These are phyloP conservation scores for Torymus aiolomorphi DNA, from an alignment of 2,888 invertebrate genomes.

Conservation along the genomic window DNA sequence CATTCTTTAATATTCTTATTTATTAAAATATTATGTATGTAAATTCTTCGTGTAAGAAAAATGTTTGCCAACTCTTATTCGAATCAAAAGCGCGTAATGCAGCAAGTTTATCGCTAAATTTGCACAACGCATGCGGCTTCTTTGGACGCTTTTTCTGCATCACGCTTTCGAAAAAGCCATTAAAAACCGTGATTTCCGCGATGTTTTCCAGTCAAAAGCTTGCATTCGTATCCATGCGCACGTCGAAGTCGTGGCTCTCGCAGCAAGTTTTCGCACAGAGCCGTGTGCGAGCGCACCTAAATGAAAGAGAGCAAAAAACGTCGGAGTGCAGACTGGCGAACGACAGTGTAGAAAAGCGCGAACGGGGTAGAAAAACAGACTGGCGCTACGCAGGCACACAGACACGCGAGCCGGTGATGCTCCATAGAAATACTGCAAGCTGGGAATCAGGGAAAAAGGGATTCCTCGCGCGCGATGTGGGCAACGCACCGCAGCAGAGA, in stretches of 20 bases:
- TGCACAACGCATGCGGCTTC: neutral
- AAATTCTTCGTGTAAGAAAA: too few species aligned
- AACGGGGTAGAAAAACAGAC: neutral
- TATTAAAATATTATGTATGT: too few species aligned
- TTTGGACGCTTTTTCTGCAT: neutral
- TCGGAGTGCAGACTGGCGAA: too few species aligned
- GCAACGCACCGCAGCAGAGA: too few species aligned
- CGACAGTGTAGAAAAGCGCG: neutral
- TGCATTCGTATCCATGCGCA: neutral
- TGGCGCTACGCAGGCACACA: too few species aligned
- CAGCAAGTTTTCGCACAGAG: too few species aligned
- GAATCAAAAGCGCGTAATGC: neutral
- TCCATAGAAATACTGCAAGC: neutral
- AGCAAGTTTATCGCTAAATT: slow-evolving; percentile 24
- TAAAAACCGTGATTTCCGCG: neutral
- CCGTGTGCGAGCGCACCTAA: neutral
- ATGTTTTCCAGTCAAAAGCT: slow-evolving; percentile 31
- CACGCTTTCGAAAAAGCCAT: neutral
- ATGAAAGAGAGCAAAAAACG: slow-evolving; percentile 17
- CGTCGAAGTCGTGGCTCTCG: too few species aligned
- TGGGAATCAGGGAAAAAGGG: neutral
- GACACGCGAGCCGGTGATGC: neutral
- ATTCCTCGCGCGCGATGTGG: neutral
- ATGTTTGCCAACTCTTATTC: neutral
- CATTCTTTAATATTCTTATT: too few species aligned